phyloP scores from a whole-genome alignment of 2,888 invertebrate genomes.

The Pandemis heparana region DNA sequence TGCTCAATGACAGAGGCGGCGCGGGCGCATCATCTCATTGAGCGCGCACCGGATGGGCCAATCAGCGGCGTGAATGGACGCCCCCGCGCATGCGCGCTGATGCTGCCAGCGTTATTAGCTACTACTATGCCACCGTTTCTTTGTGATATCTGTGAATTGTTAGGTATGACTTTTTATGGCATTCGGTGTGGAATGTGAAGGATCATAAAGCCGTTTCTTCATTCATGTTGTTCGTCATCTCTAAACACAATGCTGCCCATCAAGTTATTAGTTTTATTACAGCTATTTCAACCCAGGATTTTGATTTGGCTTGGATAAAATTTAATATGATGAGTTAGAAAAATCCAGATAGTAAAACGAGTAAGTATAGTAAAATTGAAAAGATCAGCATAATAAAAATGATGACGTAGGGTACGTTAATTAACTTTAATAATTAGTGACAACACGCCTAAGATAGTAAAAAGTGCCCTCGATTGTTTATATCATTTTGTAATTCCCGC shows the following conservation, averaged over 20 bases:
- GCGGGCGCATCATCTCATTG: conserved; percentile 84
- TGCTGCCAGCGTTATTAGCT: conserved; percentile 75
- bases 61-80: conserved; percentile 85
- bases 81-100: conserved; percentile 74
- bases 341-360: neutral
- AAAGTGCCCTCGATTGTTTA: conserved; percentile 22
- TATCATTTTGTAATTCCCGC: conserved; percentile 16
- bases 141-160: conserved; percentile 81
- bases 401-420: neutral
- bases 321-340: neutral
- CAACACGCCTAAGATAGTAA: neutral
- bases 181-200: conserved; percentile 66
- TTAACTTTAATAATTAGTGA: neutral
- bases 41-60: conserved; percentile 84
- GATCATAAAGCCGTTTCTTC: conserved; percentile 70
- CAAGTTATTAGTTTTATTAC: conserved; percentile 16
- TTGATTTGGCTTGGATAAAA: neutral
- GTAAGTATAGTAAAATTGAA: neutral
- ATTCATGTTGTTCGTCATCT: conserved; percentile 32
- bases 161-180: conserved; percentile 74
- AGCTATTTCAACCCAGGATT: neutral
- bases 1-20: conserved; percentile 82
- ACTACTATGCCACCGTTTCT: conserved; percentile 77
- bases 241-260: conserved; percentile 5
- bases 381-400: neutral